Percentiles rank a stretch among this genome's conserved stretches.
These are phyloP conservation scores for Polia nebulosa DNA, from an alignment of 2,888 invertebrate genomes.

Conservation along the genomic window DNA sequence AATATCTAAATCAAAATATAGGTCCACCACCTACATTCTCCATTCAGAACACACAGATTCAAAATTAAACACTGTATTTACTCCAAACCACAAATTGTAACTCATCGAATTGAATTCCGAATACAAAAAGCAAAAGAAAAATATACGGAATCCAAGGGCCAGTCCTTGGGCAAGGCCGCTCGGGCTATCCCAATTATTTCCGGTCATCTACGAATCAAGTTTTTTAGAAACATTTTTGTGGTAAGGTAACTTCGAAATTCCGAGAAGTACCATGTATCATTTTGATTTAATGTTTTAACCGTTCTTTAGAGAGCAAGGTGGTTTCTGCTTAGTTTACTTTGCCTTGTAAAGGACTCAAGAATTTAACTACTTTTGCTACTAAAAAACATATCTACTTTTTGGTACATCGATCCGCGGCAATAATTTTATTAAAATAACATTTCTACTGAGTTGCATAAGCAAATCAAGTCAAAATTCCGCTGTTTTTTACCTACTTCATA, in stretches of 20 bases:
- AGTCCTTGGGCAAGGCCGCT: constrained; percentile 74
- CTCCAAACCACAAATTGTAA: constrained; percentile 9
- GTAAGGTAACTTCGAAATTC: constrained; percentile 38
- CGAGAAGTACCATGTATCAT: constrained; percentile 18
- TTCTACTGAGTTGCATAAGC: not conserved
- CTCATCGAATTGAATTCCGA: constrained; percentile 30
- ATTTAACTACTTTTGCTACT: not conserved
- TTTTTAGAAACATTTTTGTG: constrained; percentile 43
- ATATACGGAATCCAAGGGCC: constrained; percentile 16
- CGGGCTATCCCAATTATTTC: constrained; percentile 70
- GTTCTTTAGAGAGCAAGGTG: not conserved
- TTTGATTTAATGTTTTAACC: constrained; percentile 14
- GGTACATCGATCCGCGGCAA: not conserved
- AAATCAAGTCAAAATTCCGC: not conserved
- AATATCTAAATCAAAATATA: constrained; percentile 3
- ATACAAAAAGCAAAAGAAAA: constrained; percentile 28
- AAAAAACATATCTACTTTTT: not conserved
- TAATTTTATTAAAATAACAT: not conserved
- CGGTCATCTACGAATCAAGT: constrained; percentile 66
- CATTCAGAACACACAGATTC: constrained; percentile 34
- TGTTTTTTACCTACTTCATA: not conserved
- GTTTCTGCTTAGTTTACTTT: not conserved
- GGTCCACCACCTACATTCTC: not conserved
- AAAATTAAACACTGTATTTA: constrained; percentile 28
- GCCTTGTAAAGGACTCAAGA: not conserved